Evolutionary conservation across 2,797 vertebrate genomes (phyloP), one percentile per base, ranked within the genome.

Genomic region (Cottoperca gobio): DNA sequence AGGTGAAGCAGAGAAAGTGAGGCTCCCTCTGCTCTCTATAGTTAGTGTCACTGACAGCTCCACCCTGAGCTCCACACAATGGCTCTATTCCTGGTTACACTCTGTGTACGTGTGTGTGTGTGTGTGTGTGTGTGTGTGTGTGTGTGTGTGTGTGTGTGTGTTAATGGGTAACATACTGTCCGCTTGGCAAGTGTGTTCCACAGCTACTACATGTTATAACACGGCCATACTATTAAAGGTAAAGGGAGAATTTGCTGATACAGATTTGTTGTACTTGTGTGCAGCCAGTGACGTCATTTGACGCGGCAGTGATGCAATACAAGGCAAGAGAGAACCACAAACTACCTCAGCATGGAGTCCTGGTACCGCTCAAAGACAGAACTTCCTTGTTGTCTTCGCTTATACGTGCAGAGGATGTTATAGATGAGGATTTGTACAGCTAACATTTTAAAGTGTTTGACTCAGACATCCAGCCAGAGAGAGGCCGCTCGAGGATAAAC

Each of bases 31-130:
- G 46, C 71, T 77, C 69, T 74, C 72, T 86, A 70, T 74, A 87
- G 81, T 87, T 82, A 67, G 69, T 78, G 81, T 85, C 79, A 84
- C 69, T 82, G 63, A 79, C 55, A 76, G 83, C 82, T 89, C 85
- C 87, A 88, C 87, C 82, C 82, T 81, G 61, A 84, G 75, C 39
- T 35, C 62, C 70, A 86, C 84, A 90, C 83, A 89, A 85, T 82
- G 45, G 50, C 64, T 86, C 78, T 83, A 79, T 88, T 85, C 78
- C 88, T 84, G 74, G 80, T 86, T 49, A 74, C 68, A 63, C 80
- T 85, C 62, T 78, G 73, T 37, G 53, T 53, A 67, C 35, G 65
- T 69, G 67, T 70, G 69, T 66, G 59, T 62, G 67, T 61, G 63
- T 57, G 65, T 64, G 50, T 73, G 59, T 60, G 75, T 60, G 33